Evolutionary conservation across 2,797 vertebrate species (phyloP), one percentile per base, ranked within the genome.

Genomic region (Champsocephalus gunnari): DNA sequence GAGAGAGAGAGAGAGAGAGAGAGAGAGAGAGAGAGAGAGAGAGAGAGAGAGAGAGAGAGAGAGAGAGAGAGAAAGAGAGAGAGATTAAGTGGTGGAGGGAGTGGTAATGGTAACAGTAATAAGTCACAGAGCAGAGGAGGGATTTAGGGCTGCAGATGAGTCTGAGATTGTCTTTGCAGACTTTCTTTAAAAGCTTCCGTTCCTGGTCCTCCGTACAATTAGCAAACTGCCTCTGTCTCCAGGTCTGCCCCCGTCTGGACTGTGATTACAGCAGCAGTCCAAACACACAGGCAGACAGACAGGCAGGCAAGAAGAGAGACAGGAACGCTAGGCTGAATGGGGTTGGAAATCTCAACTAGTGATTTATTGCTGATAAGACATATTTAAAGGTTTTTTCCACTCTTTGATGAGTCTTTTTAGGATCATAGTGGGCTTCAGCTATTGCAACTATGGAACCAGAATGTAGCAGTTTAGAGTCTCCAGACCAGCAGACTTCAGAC

Each of bases 151-250:
- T 58, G 65, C 83, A 73, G 75, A 84, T 65, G 75, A 87, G 63
- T 63, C 70, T 24, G 66, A 70, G 78, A 81, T 72, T 48, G 69
- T 76, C 68, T 76, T 78, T 76, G 72, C 86, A 87, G 75, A 73
- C 64, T 73, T 49, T 50, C 67, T 88, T 87, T 82, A 83, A 80
- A 59, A 77, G 78, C 62, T 80, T 85, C 82, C 54, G 63, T 73
- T 84, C 48, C 51, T 48, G 57, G 75, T 81, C 79, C 71, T 83
- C 65, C 47, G 50, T 86, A 69, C 85, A 90, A 89, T 90, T 86
- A 90, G 72, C 73, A 66, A 70, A 41, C 47, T 41, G 67, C 70
- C 68, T 80, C 80, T 77, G 82, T 79, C 79, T 87, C 74, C 75
- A 72, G 54, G 50, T 81, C 70, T 66, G 71, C 82, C 83, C 43